These are phyloP conservation scores for Huso huso DNA, from an alignment of 2,797 vertebrate genomes.

Conservation along the genomic window DNA sequence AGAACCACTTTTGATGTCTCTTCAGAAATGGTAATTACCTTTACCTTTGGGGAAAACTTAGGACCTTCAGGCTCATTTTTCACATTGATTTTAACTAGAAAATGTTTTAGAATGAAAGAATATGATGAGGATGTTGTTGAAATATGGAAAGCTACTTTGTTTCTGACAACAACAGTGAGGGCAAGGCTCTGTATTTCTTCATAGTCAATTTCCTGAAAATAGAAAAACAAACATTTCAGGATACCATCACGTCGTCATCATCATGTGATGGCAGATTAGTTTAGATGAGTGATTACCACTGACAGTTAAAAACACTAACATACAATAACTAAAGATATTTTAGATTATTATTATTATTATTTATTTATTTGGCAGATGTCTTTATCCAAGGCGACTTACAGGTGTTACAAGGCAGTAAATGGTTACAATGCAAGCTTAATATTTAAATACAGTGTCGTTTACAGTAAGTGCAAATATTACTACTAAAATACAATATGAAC, in stretches of 20 bases:
- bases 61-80: conserved; percentile 72
- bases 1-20: conserved; percentile 39
- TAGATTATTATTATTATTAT: no score
- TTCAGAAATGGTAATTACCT: conserved; percentile 62
- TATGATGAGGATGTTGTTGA: conserved; percentile 25
- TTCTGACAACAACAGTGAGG: conserved; percentile 68
- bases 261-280: background rate
- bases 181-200: conserved; percentile 68
- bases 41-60: conserved; percentile 54
- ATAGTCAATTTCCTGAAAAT: conserved; percentile 69
- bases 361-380: no score
- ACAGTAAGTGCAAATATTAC: no score
- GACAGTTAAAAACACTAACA: background rate
- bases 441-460: no score
- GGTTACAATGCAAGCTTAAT: no score
- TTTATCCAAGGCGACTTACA: no score
- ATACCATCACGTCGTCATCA: no score
- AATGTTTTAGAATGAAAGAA: conserved; percentile 10
- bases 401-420: no score
- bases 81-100: conserved; percentile 73
- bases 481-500: no score
- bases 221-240: background rate
- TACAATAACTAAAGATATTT: background rate
- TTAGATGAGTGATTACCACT: background rate
- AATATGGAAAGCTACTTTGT: conserved; percentile 73